Evolutionary conservation across 37 sponge, comb jelly and placozoan genomes (phyloP).

Genomic region (Ephydatia muelleri): DNA sequence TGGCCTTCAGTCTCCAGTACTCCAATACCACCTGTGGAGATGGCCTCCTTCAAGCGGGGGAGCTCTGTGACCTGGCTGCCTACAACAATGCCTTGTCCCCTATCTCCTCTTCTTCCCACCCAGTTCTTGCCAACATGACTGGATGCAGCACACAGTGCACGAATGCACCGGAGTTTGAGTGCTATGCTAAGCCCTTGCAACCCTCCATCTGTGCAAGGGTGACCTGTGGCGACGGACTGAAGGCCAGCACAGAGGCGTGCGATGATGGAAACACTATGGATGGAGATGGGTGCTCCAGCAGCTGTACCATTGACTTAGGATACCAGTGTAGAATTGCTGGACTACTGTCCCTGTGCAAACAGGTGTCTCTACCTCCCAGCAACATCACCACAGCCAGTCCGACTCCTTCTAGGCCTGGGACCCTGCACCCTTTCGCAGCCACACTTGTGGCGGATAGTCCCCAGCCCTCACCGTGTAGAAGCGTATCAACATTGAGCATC

Average conservation of each 20-base stretch:
- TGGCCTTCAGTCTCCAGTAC: not conserved
- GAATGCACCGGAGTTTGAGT: slow-evolving; percentile 19
- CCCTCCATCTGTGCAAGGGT: slow-evolving; percentile 18
- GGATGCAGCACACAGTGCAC: slow-evolving; percentile 32
- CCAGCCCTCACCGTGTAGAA: not conserved
- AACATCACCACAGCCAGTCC: not conserved
- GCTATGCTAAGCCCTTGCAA: slow-evolving; percentile 23
- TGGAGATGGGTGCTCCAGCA: slow-evolving; percentile 50
- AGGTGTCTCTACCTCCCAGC: not conserved
- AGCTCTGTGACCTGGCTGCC: slow-evolving; percentile 54
- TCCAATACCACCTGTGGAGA: slow-evolving; percentile 53
- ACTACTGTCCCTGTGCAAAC: not conserved
- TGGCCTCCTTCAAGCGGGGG: slow-evolving; percentile 60
- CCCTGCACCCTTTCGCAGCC: not conserved
- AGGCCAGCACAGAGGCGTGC: slow-evolving; percentile 58
- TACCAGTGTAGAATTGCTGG: not conserved
- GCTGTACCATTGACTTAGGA: slow-evolving; percentile 24
- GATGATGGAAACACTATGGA: slow-evolving; percentile 42
- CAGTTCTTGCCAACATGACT: not conserved
- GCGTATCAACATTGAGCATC: not conserved
- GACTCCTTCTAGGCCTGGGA: not conserved
- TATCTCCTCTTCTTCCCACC: not conserved
- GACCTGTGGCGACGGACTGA: slow-evolving; percentile 58
- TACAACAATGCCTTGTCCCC: not conserved
- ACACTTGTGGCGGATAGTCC: not conserved